Percentiles rank a stretch among this genome's conserved stretches.
Conservation (phyloP, 2,797 vertebrate genomes). For the Crypturellus tataupa region DNA sequence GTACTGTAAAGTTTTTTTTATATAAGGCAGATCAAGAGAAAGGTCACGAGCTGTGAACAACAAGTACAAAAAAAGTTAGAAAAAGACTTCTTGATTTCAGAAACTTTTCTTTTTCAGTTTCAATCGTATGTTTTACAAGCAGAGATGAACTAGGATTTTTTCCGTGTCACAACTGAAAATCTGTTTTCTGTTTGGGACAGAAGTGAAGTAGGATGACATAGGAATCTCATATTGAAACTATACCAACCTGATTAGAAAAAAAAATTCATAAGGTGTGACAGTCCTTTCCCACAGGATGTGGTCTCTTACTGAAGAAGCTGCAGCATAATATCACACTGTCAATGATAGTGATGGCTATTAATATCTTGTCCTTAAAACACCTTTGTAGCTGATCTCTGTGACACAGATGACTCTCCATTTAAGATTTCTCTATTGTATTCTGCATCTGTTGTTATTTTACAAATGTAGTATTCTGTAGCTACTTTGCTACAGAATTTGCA, state of each 20-base stretch:
- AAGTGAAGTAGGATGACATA: background rate
- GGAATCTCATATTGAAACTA: background rate
- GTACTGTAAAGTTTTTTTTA: background rate
- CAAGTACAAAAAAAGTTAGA: fast-evolving
- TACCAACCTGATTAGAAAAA: background rate
- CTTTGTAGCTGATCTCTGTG: background rate
- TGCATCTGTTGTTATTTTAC: background rate
- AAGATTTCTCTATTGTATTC: background rate
- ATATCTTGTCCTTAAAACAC: background rate
- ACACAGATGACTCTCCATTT: background rate
- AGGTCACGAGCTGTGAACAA: background rate
- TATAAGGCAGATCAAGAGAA: background rate
- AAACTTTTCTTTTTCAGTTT: background rate
- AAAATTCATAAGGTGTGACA: background rate
- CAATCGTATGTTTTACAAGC: background rate
- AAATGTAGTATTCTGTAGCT: background rate
- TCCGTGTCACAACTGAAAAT: background rate
- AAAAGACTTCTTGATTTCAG: background rate
- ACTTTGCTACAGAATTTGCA: too few species aligned
- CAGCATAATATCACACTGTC: background rate
- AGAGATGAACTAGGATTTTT: background rate
- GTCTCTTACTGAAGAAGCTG: background rate
- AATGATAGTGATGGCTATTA: background rate
- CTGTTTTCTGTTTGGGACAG: background rate
- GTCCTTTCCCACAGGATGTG: background rate